phyloP scores from a whole-genome alignment of 2,888 invertebrate genomes.

The Hypselothyrea guttata region DNA sequence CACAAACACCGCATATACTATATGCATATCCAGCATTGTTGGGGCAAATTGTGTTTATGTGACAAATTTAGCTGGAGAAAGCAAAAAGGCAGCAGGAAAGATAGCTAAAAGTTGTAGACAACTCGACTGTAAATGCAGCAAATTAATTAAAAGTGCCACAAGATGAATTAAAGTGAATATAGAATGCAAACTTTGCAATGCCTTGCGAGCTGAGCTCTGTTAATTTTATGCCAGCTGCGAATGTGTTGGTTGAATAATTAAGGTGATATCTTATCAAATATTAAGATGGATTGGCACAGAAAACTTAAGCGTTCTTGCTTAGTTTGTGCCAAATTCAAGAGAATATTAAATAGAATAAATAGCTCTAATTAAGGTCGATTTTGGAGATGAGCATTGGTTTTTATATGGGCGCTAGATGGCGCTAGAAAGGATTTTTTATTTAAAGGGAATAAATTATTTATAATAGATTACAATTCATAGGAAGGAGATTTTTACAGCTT shows the following conservation, averaged over 20 bases:
- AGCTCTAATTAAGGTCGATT: too few relatives aligned
- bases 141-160: conserved; percentile 66
- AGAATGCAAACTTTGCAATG: conserved; percentile 32
- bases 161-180: conserved; percentile 47
- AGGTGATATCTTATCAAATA: conserved; percentile 42
- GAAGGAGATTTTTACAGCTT: too few relatives aligned
- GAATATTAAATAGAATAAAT: too few relatives aligned
- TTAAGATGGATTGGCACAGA: conserved; percentile 57
- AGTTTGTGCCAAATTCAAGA: too few relatives aligned
- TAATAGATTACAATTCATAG: too few relatives aligned
- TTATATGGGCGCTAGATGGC: too few relatives aligned
- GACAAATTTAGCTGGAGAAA: conserved; percentile 28
- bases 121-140: conserved; percentile 53
- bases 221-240: conserved; percentile 7
- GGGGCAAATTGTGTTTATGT: conserved; percentile 17
- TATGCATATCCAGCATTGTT: background rate
- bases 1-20: too few relatives aligned
- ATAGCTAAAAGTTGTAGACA: conserved; percentile 17
- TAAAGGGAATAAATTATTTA: too few relatives aligned
- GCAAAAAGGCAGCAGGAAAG: conserved; percentile 1
- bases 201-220: background rate
- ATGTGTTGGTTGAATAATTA: conserved; percentile 37
- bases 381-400: too few relatives aligned
- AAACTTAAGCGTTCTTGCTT: conserved; percentile 18
- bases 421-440: too few relatives aligned